Base-by-base conservation (phyloP, 2,113 vertebrate genomes). In the Strix aluco region DNA sequence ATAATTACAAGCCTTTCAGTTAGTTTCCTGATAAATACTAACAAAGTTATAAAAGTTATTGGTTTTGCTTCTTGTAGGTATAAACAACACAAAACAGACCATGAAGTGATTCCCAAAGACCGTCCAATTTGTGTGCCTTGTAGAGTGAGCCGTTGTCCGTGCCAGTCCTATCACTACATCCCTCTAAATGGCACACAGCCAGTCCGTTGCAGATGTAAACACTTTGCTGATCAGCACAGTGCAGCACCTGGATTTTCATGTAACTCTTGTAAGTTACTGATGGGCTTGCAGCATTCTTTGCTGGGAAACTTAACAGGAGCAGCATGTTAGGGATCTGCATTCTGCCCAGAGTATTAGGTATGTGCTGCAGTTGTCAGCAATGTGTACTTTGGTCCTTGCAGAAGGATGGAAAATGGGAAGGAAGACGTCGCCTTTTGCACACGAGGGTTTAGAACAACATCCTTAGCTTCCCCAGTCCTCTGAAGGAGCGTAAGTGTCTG, bases 31-130 rank as follows among this genome's bases (percentile, higher is more conserved):
- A 27, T n/a, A 36, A 65, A 69, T 22, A 8, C n/a, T 25, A 61
- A 27, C 18, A 47, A 44, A 75, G 54, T 51, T 55, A 6, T 4
- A 22, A 3, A 85, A 83, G 86, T 26, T 14, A 7, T 7, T 66
- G 3, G 32, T 75, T 86, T 81, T 87, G 17, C 84, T 69, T 77
- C 17, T 67, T 87, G 67, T 59, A 99, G 99, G 95, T 99, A 99
- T 81, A 99, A 99, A 95, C 98, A 99, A 49, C 99, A 99, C 94
- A 98, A 98, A 97, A 99, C 99, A 0, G 99, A 99, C 92, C 99
- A 98, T 66, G 98, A 99, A 88, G 97, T 81, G 57, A 94, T 99
- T 73, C 98, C 99, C 3, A 10, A 92, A 36, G 98, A 98, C 54
- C 97, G 98, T 49, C 99, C 98, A 49, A 93, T 99, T 59, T 11